These are phyloP conservation scores for Rhadina sibilatrix DNA, from an alignment of 2,113 vertebrate species.

Conservation along the genomic window DNA sequence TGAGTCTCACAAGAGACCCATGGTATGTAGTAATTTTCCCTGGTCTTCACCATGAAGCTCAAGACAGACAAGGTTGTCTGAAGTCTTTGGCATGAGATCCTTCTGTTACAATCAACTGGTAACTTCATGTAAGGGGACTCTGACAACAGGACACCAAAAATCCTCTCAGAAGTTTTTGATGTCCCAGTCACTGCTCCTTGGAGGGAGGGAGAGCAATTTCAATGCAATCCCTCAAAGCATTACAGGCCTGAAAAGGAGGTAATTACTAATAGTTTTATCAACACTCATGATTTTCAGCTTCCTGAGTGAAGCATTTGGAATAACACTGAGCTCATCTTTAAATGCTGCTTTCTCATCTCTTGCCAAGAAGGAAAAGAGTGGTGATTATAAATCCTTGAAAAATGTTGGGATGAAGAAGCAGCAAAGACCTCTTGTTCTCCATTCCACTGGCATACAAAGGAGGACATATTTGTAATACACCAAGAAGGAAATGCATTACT, in stretches of 20 bases:
- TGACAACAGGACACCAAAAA: not conserved
- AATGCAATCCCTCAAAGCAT: not conserved
- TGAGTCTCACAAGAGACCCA: not conserved
- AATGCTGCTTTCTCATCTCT: not conserved
- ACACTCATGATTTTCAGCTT: not conserved
- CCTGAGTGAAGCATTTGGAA: not conserved
- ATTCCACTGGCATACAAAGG: not conserved
- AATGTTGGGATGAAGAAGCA: not conserved
- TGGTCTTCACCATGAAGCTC: not conserved
- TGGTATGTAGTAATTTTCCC: accelerated
- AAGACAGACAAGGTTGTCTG: not conserved
- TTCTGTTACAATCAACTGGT: not conserved
- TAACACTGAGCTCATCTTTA: not conserved
- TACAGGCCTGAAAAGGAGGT: not conserved
- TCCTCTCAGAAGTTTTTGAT: not conserved
- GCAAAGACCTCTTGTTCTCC: not conserved
- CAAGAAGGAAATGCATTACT: not conserved
- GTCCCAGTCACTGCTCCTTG: not conserved
- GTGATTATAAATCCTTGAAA: not conserved
- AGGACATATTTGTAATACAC: not conserved
- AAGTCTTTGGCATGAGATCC: not conserved
- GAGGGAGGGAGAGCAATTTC: not conserved
- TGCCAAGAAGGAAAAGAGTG: not conserved
- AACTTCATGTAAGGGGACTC: not conserved
- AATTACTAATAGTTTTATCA: slow-evolving; percentile 1